Conservation (phyloP, 2,888 invertebrate species). For the Chrysodeixis includens region DNA sequence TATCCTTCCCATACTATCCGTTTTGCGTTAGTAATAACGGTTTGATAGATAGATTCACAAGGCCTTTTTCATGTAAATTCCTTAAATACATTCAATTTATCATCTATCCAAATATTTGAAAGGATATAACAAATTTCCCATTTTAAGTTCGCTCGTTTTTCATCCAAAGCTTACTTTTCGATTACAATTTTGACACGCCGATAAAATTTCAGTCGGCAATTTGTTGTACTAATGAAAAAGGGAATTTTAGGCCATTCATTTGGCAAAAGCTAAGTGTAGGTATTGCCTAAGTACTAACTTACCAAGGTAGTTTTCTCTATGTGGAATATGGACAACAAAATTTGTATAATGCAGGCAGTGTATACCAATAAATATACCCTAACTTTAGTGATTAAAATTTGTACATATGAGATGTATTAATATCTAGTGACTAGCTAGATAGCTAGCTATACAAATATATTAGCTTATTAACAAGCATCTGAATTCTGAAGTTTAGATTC, state of each 20-base stretch:
- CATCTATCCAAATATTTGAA: constrained; percentile 11
- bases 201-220: constrained; percentile 1
- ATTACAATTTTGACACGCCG: constrained; percentile 19
- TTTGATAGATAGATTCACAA: not conserved
- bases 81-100: not conserved
- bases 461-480: no score
- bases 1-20: not conserved
- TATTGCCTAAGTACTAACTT: no score
- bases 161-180: constrained; percentile 19
- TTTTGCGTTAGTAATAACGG: not conserved
- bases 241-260: not conserved
- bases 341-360: no score
- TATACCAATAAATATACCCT: no score
- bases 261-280: not conserved
- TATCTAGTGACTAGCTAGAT: no score
- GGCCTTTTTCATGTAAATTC: not conserved
- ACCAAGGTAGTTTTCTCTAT: no score
- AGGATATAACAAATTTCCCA: constrained; percentile 19
- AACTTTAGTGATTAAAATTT: no score
- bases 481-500: no score
- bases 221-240: not conserved
- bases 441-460: no score
- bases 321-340: not conserved
- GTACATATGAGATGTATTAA: no score
- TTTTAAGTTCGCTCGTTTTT: constrained; percentile 20